Percentiles rank a stretch among this genome's conserved stretches.
phyloP scores from a whole-genome alignment of 2,113 vertebrate genomes.

The Nettapus auritus region DNA sequence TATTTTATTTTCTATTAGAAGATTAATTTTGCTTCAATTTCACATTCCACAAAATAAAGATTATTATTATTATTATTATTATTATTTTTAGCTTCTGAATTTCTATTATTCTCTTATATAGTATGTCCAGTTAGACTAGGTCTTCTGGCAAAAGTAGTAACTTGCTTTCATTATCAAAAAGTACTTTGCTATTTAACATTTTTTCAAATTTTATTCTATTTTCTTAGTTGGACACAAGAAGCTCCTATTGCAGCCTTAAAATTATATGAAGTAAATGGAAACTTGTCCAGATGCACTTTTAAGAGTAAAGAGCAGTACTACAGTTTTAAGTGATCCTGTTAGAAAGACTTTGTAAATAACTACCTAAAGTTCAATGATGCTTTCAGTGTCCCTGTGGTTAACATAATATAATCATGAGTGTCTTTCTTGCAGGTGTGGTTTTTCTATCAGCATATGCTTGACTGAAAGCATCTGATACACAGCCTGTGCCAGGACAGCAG shows the following conservation, averaged over 20 bases:
- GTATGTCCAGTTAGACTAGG: neutral
- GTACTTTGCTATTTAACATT: neutral
- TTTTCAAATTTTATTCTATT: neutral
- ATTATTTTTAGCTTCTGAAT: neutral
- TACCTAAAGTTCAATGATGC: neutral
- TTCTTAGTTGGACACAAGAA: neutral
- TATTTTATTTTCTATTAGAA: neutral
- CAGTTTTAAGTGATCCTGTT: neutral
- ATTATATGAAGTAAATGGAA: neutral
- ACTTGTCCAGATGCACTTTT: neutral
- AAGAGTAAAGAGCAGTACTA: neutral
- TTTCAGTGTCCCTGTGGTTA: neutral
- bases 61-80: neutral
- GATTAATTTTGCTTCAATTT: neutral
- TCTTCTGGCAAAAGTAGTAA: neutral
- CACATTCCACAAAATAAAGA: neutral
- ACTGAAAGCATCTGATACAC: constrained; percentile 38
- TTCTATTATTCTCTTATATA: neutral
- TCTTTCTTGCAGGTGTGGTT: constrained; percentile 22
- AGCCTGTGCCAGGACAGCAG: constrained; percentile 44
- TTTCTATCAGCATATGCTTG: neutral
- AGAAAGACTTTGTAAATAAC: neutral
- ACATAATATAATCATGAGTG: neutral
- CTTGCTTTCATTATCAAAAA: neutral
- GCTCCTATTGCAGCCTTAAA: neutral